Conservation (phyloP, 2,113 vertebrate genomes). For the Aythya baeri region DNA sequence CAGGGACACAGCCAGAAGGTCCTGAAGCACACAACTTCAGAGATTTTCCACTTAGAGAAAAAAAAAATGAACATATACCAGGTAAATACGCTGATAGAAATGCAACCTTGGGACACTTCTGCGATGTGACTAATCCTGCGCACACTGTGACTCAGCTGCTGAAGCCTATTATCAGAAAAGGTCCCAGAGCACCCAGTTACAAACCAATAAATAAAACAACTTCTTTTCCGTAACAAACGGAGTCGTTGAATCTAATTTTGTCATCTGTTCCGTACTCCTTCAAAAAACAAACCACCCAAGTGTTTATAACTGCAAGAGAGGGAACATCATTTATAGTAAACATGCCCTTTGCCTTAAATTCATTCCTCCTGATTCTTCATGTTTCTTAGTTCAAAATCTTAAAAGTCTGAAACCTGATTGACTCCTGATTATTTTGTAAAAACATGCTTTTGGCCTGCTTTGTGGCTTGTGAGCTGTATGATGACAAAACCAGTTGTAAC, state of each 20-base stretch:
- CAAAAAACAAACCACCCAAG: background rate
- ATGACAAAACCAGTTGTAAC: background rate
- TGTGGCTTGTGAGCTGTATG: background rate
- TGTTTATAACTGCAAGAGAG: background rate
- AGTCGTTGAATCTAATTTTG: background rate
- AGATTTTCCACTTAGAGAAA: background rate
- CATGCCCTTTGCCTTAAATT: background rate
- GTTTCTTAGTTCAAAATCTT: background rate
- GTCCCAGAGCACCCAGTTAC: slow-evolving; percentile 26
- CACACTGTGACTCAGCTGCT: slow-evolving; percentile 47
- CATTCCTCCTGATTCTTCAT: background rate
- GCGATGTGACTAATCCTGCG: slow-evolving; percentile 54
- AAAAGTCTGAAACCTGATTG: background rate
- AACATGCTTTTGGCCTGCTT: background rate
- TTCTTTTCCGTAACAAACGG: slow-evolving; percentile 24
- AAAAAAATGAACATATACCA: background rate
- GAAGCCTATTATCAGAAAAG: slow-evolving; percentile 50
- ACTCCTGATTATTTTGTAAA: background rate
- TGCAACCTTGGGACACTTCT: slow-evolving; percentile 47
- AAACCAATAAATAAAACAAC: slow-evolving; percentile 49
- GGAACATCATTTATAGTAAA: slow-evolving; percentile 9
- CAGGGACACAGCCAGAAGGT: background rate
- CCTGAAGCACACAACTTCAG: background rate
- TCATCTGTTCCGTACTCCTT: background rate
- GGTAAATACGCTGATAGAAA: slow-evolving; percentile 20